A percentile compares a stretch with the other conserved stretches of the same genome.
phyloP scores from a whole-genome alignment of 1,140 invertebrate species.

The Atta cephalotes region DNA sequence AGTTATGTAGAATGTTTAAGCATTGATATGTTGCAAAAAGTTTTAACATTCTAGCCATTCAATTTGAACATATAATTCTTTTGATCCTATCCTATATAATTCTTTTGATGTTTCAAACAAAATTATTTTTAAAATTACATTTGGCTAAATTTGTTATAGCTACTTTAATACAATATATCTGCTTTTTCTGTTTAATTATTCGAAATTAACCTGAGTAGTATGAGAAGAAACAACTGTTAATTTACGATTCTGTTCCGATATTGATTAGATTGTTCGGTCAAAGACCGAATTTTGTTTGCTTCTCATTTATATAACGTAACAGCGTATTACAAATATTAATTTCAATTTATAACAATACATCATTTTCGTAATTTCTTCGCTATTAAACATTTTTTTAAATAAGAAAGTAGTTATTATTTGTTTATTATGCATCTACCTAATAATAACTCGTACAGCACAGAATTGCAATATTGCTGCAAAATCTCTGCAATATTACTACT shows the following conservation, averaged over 20 bases:
- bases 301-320: constrained; percentile 1
- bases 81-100: no score
- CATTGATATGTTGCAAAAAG: no score
- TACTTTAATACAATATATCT: no score
- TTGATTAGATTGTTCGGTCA: background rate
- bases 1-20: no score
- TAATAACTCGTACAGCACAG: background rate
- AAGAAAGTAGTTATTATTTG: background rate
- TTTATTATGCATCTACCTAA: background rate
- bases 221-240: constrained; percentile 6
- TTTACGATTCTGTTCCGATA: background rate
- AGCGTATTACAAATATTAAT: background rate
- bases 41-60: no score
- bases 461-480: no score
- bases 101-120: no score
- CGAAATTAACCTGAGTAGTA: constrained; percentile 26
- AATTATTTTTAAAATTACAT: no score
- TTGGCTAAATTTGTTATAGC: no score
- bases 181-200: constrained; percentile 19
- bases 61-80: no score
- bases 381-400: background rate
- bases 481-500: no score
- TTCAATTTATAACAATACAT: constrained; percentile 1
- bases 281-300: background rate
- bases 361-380: background rate